phyloP scores from a whole-genome alignment of 1,140 invertebrate species.

The Halesus radiatus region DNA sequence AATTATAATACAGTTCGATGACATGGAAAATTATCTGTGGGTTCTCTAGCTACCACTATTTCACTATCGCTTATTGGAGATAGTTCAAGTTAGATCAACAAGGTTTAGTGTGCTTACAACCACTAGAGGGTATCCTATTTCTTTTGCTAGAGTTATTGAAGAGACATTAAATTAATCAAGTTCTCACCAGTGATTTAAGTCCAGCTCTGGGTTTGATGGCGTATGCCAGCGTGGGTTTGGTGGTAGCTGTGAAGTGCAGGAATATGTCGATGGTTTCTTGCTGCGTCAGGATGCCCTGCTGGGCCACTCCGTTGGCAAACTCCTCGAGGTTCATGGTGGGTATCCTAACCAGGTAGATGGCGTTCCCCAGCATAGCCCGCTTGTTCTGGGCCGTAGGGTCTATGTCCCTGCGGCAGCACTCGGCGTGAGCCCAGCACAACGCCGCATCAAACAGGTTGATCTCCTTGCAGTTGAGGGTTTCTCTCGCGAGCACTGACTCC shows the following conservation, averaged over 20 bases:
- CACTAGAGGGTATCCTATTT: no score
- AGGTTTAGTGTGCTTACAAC: no score
- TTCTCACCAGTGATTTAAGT: slow-evolving; percentile 85
- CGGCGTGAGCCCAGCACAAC: slow-evolving; percentile 89
- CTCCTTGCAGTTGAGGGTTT: slow-evolving; percentile 93
- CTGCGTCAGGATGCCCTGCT: slow-evolving; percentile 88
- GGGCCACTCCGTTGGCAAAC: slow-evolving; percentile 91
- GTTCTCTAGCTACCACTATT: no score
- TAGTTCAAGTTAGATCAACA: no score
- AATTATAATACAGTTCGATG: slow-evolving; percentile 57
- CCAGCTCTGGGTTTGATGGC: slow-evolving; percentile 86
- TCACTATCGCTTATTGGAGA: no score
- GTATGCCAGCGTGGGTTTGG: slow-evolving; percentile 86
- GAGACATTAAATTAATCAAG: background rate
- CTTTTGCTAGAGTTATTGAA: no score
- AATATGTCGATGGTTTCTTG: slow-evolving; percentile 95
- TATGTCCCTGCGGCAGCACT: slow-evolving; percentile 85
- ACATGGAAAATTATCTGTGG: background rate
- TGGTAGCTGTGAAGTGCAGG: slow-evolving; percentile 87
- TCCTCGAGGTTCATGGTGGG: slow-evolving; percentile 93
- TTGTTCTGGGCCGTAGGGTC: slow-evolving; percentile 81
- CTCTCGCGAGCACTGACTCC: slow-evolving; percentile 87
- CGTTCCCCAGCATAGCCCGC: slow-evolving; percentile 80
- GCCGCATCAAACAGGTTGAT: slow-evolving; percentile 91
- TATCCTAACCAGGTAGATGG: slow-evolving; percentile 88